Base-by-base conservation (phyloP, 2,797 vertebrate species). In the Orestias chungarensis region DNA sequence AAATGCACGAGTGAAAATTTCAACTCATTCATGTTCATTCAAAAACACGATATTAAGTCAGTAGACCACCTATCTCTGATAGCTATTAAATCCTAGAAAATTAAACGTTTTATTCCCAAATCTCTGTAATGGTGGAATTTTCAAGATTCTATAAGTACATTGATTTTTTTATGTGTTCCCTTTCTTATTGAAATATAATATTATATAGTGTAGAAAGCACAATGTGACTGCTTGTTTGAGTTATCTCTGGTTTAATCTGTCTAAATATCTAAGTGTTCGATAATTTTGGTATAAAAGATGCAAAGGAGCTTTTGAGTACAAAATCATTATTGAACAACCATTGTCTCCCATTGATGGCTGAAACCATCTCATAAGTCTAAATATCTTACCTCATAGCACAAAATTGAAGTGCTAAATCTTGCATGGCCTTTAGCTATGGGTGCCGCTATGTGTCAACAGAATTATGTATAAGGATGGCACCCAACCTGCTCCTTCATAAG, bases 341-440 rank as follows among this genome's bases (percentile, higher is more conserved):
- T 59, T 65, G 55, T 55, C 78, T 31, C 49, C 14, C 6, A 4
- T n/a, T 55, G 66, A 27, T 31, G 4, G 1, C 49, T 18, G 11
- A 73, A 76, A 85, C 33, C 55, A 40, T 86, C 62, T 68, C 67
- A 74, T 43, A n/a, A 65, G 52, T 75, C 71, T 78, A 69, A 83
- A 66, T 71, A 64, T 84, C 73, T 74, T 40, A 66, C 65, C 64
- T 83, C 33, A n/a, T 66, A 55, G 74, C 65, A 68, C 74, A 73
- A 78, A 76, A 83, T 79, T 68, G 74, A 70, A 68, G 68, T 18
- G 68, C 70, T 88, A 83, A 86, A 88, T 87, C 71, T 74, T 66
- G 71, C 78, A 43, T 81, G 73, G 69, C 85, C 84, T 88, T 87
- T 83, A 78, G 85, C 79, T 54, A n/a, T 25, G 77, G 62, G 52